These are phyloP conservation scores for Sander lucioperca DNA, from an alignment of 2,113 vertebrate genomes.

Conservation along the genomic window DNA sequence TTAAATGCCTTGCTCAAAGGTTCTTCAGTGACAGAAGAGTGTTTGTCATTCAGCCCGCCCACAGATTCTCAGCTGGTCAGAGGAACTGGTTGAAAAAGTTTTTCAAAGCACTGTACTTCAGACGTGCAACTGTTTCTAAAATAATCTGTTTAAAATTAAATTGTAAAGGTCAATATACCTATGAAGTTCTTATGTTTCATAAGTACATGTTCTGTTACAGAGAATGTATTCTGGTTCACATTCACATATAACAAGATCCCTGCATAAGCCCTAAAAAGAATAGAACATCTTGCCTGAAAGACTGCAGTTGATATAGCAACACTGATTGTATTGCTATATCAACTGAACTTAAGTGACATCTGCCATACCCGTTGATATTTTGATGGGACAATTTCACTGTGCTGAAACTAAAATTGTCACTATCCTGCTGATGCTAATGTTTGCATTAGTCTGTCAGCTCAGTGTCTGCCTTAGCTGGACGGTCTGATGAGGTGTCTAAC, in stretches of 20 bases:
- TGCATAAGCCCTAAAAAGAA: not conserved
- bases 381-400: not conserved
- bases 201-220: not conserved
- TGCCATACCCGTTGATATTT: not conserved
- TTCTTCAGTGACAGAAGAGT: conserved; percentile 11
- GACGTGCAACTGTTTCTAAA: not conserved
- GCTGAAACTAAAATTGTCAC: conserved; percentile 6
- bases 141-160: not conserved
- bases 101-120: not conserved
- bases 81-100: not conserved
- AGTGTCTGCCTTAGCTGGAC: conserved; percentile 9
- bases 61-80: conserved; percentile 7
- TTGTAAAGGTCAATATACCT: conserved; percentile 11
- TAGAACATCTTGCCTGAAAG: not conserved
- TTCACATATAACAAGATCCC: not conserved
- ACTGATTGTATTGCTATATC: not conserved
- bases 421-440: not conserved
- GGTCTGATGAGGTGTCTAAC: conserved; percentile 42
- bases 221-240: not conserved
- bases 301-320: not conserved
- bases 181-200: not conserved
- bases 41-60: conserved; percentile 19
- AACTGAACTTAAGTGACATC: conserved; percentile 3
- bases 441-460: conserved; percentile 16
- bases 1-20: not conserved